phyloP scores from a whole-genome alignment of 1,140 invertebrate species.

The Macrosteles quadrilineatus region DNA sequence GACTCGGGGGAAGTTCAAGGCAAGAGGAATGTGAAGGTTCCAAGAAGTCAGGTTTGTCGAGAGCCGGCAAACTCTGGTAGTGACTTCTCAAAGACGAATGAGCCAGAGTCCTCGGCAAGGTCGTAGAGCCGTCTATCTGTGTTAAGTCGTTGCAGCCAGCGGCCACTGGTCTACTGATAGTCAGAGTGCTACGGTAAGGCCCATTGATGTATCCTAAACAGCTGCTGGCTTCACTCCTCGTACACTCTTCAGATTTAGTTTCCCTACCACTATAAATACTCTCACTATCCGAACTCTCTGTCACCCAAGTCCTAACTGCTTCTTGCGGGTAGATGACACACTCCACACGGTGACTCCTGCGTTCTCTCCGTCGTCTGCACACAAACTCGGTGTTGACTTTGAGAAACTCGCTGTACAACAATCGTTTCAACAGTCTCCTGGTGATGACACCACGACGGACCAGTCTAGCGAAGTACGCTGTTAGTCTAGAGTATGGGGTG shows the following conservation, averaged over 20 bases:
- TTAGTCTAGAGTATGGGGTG: conserved; percentile 66
- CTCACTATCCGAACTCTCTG: conserved; percentile 47
- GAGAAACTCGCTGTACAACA: conserved; percentile 66
- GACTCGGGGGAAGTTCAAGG: conserved; percentile 54
- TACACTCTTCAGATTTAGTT: not conserved
- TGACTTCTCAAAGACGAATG: conserved; percentile 26
- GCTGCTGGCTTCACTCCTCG: conserved; percentile 16
- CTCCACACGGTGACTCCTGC: conserved; percentile 58
- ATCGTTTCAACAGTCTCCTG: conserved; percentile 67
- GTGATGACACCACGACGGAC: conserved; percentile 71
- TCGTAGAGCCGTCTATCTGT: conserved; percentile 23
- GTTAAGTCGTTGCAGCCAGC: conserved; percentile 12
- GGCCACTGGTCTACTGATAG: conserved; percentile 10
- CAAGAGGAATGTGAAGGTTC: conserved; percentile 54
- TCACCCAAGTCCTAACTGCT: conserved; percentile 47
- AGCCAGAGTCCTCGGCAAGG: conserved; percentile 21
- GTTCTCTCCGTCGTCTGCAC: conserved; percentile 55
- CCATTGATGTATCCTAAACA: conserved; percentile 25
- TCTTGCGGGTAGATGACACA: conserved; percentile 52
- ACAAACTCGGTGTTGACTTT: conserved; percentile 50
- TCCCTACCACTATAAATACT: conserved; percentile 38
- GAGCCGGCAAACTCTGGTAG: conserved; percentile 22
- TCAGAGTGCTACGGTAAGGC: conserved; percentile 27
- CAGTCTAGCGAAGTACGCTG: conserved; percentile 70
- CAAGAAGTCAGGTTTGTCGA: not conserved